Percentiles rank a stretch among this genome's conserved stretches.
These are phyloP conservation scores for Helostoma temminkii DNA, from an alignment of 2,797 vertebrate genomes.

Conservation along the genomic window DNA sequence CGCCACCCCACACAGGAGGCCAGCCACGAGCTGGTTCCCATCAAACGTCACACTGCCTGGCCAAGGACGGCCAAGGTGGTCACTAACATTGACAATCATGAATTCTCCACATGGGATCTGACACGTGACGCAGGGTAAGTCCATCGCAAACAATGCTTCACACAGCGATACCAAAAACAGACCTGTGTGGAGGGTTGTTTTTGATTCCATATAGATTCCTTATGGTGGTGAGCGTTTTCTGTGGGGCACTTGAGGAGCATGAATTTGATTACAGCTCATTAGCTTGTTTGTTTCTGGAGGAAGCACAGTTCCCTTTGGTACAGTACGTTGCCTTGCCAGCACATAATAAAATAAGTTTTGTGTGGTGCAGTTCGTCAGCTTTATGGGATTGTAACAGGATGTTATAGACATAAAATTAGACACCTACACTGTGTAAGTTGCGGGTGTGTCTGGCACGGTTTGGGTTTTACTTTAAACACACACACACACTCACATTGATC, in stretches of 20 bases:
- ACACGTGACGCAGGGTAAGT: constrained; percentile 59
- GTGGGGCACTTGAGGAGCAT: background rate
- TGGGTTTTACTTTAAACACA: constrained; percentile 28
- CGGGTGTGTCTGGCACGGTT: constrained; percentile 6
- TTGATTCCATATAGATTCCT: no score
- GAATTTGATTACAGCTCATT: constrained; percentile 37
- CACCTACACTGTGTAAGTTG: background rate
- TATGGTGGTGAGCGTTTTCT: constrained; percentile 3
- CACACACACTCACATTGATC: constrained; percentile 9
- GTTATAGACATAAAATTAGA: constrained; percentile 29
- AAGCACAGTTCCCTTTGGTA: constrained; percentile 15
- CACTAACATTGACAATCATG: constrained; percentile 29
- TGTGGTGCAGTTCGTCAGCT: constrained; percentile 42
- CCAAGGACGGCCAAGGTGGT: constrained; percentile 34
- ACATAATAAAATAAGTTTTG: constrained; percentile 35
- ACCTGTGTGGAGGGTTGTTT: constrained; percentile 7
- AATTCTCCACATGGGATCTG: constrained; percentile 70
- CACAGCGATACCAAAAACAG: background rate
- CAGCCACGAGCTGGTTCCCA: constrained; percentile 59
- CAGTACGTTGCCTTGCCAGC: background rate
- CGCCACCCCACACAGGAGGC: constrained; percentile 30
- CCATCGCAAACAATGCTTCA: no score
- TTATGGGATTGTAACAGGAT: constrained; percentile 40
- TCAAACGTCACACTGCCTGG: constrained; percentile 56
- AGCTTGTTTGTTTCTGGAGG: constrained; percentile 28